phyloP scores from a whole-genome alignment of 2,888 invertebrate species.

The Tetragonula carbonaria region DNA sequence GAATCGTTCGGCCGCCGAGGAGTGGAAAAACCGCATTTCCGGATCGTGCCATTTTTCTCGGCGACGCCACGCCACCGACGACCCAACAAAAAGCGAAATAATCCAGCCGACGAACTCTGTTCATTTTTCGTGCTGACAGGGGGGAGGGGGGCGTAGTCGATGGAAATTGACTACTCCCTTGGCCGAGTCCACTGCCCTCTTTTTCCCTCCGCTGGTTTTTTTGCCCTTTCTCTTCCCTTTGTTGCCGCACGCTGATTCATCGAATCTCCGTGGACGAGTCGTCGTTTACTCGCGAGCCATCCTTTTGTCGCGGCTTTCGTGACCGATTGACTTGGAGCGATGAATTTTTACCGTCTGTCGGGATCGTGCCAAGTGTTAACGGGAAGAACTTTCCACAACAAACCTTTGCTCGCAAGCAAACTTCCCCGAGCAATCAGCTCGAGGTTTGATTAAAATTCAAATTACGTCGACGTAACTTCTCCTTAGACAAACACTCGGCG shows the following conservation, averaged over 20 bases:
- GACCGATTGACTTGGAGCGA: not conserved
- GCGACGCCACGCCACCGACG: constrained; percentile 33
- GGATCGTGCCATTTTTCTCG: constrained; percentile 67
- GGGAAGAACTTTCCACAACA: too few relatives aligned
- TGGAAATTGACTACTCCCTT: constrained; percentile 64
- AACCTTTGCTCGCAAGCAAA: not conserved
- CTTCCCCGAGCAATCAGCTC: not conserved
- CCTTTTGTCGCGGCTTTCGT: not conserved
- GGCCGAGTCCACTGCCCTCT: constrained; percentile 26
- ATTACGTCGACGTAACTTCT: not conserved
- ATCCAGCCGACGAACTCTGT: constrained; percentile 57
- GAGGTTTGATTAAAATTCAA: constrained; percentile 20
- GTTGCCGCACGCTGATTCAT: constrained; percentile 56
- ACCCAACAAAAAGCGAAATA: constrained; percentile 69
- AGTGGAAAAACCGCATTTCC: constrained; percentile 64
- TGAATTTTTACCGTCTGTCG: too few relatives aligned
- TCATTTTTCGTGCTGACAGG: constrained; percentile 66
- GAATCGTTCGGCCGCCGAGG: constrained; percentile 56
- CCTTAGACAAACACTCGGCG: not conserved
- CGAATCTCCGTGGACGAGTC: constrained; percentile 46
- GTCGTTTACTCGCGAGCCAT: constrained; percentile 25
- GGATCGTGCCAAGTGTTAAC: too few relatives aligned
- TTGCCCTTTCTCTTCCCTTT: constrained; percentile 12
- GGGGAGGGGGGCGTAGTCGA: constrained; percentile 33
- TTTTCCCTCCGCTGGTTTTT: constrained; percentile 20